A percentile compares a stretch with the other conserved stretches of the same genome.
Evolutionary conservation across 2,797 vertebrate genomes (phyloP).

Genomic region (Thamnophis elegans): DNA sequence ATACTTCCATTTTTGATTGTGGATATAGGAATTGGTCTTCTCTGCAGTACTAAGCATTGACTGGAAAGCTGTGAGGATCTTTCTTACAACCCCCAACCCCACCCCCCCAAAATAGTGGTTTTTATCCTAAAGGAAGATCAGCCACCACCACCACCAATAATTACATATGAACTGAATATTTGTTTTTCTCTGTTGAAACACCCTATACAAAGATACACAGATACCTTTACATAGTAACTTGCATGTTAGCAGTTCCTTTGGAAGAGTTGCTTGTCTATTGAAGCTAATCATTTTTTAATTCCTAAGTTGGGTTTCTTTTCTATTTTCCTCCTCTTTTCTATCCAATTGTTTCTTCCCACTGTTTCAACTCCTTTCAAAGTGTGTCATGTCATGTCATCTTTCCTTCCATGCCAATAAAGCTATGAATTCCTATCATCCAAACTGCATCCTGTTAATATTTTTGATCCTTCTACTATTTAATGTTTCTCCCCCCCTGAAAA

Average conservation of each 20-base stretch:
- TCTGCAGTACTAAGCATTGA: neutral
- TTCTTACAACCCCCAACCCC: neutral
- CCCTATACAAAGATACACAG: neutral
- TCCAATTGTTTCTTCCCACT: neutral
- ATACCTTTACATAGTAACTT: neutral
- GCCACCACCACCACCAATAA: neutral
- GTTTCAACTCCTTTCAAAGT: neutral
- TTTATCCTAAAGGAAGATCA: neutral
- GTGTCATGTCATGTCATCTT: neutral
- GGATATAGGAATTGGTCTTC: neutral
- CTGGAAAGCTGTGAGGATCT: neutral
- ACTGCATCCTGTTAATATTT: neutral
- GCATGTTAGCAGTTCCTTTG: neutral
- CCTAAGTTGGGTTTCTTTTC: neutral
- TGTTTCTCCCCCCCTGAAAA: neutral
- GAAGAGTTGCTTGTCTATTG: neutral
- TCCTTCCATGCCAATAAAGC: neutral
- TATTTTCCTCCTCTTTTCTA: neutral
- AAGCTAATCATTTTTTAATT: neutral
- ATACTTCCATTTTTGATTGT: neutral
- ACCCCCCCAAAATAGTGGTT: neutral
- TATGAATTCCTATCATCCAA: neutral
- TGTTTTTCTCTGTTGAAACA: neutral
- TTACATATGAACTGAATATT: neutral
- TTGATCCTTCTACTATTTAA: neutral